Evolutionary conservation across 2,888 invertebrate species (phyloP), one percentile per base, ranked within the genome.

Genomic region (Rhyacophila evoluta): DNA sequence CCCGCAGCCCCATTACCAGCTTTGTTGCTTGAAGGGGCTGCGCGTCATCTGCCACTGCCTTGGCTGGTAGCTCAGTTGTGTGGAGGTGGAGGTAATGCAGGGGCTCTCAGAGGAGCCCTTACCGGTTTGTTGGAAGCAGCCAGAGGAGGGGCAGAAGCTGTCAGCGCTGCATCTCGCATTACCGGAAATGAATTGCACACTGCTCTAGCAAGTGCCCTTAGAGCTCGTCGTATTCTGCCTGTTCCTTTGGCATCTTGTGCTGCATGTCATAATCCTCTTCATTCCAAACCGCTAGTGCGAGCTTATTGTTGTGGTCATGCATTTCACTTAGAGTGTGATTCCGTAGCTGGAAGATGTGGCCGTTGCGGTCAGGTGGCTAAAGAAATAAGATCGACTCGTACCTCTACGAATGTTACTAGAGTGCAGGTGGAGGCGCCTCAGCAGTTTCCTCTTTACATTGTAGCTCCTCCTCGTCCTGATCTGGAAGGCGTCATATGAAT

Each of bases 401-500:
- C 68, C 12, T n/a, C 6, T 83, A 38, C 85, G 85, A 77, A 82
- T 85, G 73, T 82, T 85, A 77, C 84, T 83, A 38, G 85, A 84
- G 72, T 82, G 85, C 74, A 82, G 85, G 75, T 84, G 83, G 74
- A 68, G 82, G 41, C 82, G 39, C 77, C 83, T 15, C 79, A 80
- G 41, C 81, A 81, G 36, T 83, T 83, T 83, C 84, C 84, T 0
- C 83, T 88, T 28, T 81, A 83, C n/a, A 84, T 88, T 37, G 84
- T 84, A 27, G 89, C 89, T 4, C 88, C 89, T 33, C 89, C 89
- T 33, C 84, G 88, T 3, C 89, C 87, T 0, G 89, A 89, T 79
- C 86, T 89, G 70, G 89, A 89, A 81, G 88, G 89, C 1, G 81
- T 86, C 37, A 86, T 87, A 1, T 79, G 68, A 78, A 38, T 72